Evolutionary conservation across 2,113 vertebrate species (phyloP).

Genomic region (Hystrix brachyura): DNA sequence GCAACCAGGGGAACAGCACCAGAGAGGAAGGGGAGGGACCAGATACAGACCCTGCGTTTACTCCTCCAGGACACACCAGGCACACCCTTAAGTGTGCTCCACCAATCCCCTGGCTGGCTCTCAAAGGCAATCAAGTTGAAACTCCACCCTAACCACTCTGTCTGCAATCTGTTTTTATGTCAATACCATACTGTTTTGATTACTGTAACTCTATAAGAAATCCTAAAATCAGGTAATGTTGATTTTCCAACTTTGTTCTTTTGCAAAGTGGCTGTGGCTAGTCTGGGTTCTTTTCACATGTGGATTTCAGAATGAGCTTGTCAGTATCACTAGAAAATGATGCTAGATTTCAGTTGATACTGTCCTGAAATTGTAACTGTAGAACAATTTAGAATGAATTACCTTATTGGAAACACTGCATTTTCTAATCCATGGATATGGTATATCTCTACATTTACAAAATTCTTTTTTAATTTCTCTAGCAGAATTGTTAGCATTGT

Average conservation of each 20-base stretch:
- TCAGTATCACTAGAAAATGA: not conserved
- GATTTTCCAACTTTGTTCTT: not conserved
- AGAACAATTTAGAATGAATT: not conserved
- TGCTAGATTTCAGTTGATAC: not conserved
- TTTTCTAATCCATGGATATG: not conserved
- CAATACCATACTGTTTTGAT: rapidly evolving
- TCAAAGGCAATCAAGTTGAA: not conserved
- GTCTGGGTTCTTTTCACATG: not conserved
- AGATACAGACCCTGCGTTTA: not conserved
- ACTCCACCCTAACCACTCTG: not conserved
- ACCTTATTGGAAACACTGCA: not conserved
- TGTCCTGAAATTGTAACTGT: not conserved
- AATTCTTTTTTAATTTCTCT: not conserved
- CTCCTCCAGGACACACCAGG: not conserved
- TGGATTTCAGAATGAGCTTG: not conserved
- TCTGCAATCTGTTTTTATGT: rapidly evolving
- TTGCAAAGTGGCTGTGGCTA: not conserved
- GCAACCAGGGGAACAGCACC: not conserved
- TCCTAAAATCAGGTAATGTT: not conserved
- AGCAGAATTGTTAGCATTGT: not conserved
- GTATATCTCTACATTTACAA: not conserved
- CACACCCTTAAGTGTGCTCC: not conserved
- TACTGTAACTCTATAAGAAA: not conserved
- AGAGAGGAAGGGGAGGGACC: not conserved
- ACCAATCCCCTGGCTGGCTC: not conserved